Evolutionary conservation across 1,140 invertebrate species (phyloP).

Genomic region (Temnothorax curvispinosus): DNA sequence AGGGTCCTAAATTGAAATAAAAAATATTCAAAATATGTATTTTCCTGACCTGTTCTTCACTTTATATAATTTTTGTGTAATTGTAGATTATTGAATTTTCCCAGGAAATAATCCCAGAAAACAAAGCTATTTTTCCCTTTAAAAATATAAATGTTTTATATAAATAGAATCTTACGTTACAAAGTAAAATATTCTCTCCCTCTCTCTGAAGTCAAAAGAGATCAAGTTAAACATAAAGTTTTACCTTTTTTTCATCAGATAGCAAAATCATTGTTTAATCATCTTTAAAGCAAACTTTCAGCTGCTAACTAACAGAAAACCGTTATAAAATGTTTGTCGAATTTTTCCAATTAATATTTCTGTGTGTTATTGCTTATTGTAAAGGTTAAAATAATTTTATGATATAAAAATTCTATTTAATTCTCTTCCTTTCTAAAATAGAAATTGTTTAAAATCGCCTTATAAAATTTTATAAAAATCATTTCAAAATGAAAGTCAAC

Average conservation of each 20-base stretch:
- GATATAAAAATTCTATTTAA: neutral
- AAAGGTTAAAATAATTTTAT: neutral
- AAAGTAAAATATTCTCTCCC: neutral
- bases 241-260: neutral
- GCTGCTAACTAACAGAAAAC: neutral
- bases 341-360: neutral
- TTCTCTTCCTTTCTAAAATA: neutral
- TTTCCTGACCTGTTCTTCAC: no score
- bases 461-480: conserved; percentile 9
- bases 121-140: neutral
- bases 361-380: neutral
- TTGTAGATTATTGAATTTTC: neutral
- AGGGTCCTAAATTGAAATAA: no score
- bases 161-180: neutral
- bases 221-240: neutral
- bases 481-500: neutral
- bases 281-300: neutral
- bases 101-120: neutral
- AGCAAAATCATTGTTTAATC: neutral
- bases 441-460: neutral
- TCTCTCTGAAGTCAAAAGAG: neutral
- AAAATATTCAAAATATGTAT: no score
- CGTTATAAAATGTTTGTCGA: conserved; percentile 5
- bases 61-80: neutral
- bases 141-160: neutral